These are phyloP conservation scores for Rousettus leschenaultii DNA, from an alignment of 2,113 vertebrate species.

Conservation along the genomic window DNA sequence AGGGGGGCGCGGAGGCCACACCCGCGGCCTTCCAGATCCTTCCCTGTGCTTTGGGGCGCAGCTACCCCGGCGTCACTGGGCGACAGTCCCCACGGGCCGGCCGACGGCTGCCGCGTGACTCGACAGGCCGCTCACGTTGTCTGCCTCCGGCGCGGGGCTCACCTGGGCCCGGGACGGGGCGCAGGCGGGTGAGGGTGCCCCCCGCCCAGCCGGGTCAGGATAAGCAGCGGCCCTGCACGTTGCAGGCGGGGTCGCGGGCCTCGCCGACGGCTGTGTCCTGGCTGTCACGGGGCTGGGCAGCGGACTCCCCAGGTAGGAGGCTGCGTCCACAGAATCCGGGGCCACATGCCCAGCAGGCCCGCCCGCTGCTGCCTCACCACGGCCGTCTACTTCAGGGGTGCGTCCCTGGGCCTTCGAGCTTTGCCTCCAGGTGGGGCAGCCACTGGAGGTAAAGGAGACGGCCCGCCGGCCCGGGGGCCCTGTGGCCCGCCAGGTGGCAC, in stretches of 20 bases:
- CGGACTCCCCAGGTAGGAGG: not conserved
- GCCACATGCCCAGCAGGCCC: too few relatives aligned
- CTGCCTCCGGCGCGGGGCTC: too few relatives aligned
- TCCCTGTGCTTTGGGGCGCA: rapidly evolving
- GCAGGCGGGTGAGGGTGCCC: too few relatives aligned
- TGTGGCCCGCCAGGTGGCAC: rapidly evolving
- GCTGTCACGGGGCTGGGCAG: rapidly evolving
- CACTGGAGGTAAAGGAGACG: too few relatives aligned
- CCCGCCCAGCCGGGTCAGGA: too few relatives aligned
- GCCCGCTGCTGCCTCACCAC: too few relatives aligned
- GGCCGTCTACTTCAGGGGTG: too few relatives aligned
- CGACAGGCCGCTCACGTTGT: rapidly evolving
- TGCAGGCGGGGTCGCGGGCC: rapidly evolving
- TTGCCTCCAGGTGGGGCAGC: too few relatives aligned
- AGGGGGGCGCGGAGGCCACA: not conserved
- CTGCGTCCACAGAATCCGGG: too few relatives aligned
- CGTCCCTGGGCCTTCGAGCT: too few relatives aligned
- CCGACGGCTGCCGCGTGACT: rapidly evolving
- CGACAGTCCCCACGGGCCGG: rapidly evolving
- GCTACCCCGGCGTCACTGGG: rapidly evolving
- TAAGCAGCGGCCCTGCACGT: too few relatives aligned
- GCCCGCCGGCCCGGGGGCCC: too few relatives aligned
- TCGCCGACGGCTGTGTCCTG: not conserved
- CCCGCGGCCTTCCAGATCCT: rapidly evolving
- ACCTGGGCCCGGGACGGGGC: not conserved